phyloP scores from a whole-genome alignment of 1,140 invertebrate genomes.

The Tenebrio molitor region DNA sequence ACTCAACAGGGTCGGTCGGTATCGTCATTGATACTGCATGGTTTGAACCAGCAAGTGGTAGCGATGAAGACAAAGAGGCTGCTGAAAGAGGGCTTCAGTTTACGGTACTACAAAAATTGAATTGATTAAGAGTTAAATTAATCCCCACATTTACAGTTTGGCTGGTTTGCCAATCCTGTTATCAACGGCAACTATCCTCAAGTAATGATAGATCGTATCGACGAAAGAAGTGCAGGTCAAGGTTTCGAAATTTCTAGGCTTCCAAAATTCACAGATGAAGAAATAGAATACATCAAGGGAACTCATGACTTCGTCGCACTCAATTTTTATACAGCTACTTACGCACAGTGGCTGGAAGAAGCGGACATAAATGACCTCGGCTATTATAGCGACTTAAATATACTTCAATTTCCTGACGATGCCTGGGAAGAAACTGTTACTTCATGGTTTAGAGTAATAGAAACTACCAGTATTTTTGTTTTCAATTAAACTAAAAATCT shows the following conservation, averaged over 20 bases:
- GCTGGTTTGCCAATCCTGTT: conserved; percentile 75
- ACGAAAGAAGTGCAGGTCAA: conserved; percentile 71
- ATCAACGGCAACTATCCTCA: conserved; percentile 76
- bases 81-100: too few species aligned
- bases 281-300: conserved; percentile 72
- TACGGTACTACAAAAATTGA: too few species aligned
- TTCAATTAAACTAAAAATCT: conserved; percentile 23
- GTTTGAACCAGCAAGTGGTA: too few species aligned
- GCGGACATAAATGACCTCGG: neutral
- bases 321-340: conserved; percentile 70
- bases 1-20: neutral
- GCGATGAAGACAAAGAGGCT: too few species aligned
- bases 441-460: conserved; percentile 46
- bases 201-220: conserved; percentile 72
- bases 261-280: conserved; percentile 73
- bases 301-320: conserved; percentile 75
- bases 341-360: neutral
- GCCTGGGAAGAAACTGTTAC: conserved; percentile 35
- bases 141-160: too few species aligned
- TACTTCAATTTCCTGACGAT: conserved; percentile 25
- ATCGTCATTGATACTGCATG: conserved; percentile 38
- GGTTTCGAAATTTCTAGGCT: conserved; percentile 71
- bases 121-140: too few species aligned
- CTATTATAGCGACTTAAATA: conserved; percentile 62
- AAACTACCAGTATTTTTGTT: neutral